These are phyloP conservation scores for Pseudeuparius sepicola DNA, from an alignment of 2,888 invertebrate genomes.

Conservation along the genomic window DNA sequence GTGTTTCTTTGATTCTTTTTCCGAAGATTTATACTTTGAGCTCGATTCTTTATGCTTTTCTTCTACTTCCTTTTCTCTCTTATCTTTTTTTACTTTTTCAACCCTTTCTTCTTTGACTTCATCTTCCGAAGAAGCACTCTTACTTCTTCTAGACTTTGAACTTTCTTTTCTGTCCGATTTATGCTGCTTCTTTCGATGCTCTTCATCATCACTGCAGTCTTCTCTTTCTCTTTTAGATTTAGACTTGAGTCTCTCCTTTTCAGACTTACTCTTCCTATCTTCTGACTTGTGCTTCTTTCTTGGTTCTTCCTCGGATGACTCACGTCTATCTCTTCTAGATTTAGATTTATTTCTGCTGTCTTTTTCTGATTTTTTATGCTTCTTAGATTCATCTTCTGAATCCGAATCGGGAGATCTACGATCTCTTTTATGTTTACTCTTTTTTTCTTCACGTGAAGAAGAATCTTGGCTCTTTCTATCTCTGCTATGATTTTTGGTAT, in stretches of 20 bases:
- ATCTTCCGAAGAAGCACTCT: conserved; percentile 5
- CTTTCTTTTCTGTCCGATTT: too few relatives aligned
- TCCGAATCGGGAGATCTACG: too few relatives aligned
- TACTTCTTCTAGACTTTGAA: too few relatives aligned
- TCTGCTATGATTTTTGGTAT: conserved; percentile 5
- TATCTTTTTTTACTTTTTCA: too few relatives aligned
- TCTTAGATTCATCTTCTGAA: too few relatives aligned
- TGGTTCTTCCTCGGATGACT: neutral
- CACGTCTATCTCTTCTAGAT: conserved; percentile 3
- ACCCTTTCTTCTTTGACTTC: conserved; percentile 17
- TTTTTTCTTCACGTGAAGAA: too few relatives aligned
- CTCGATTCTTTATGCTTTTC: conserved; percentile 11
- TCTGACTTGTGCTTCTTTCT: neutral
- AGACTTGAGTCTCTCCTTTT: neutral
- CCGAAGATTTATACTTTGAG: too few relatives aligned
- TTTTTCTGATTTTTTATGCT: neutral
- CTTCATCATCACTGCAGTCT: conserved; percentile 1
- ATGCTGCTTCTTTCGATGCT: too few relatives aligned
- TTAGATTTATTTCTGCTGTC: neutral
- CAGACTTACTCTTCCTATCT: conserved; percentile 1
- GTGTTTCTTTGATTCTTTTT: conserved; percentile 10
- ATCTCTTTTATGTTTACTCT: too few relatives aligned
- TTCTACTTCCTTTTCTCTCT: conserved; percentile 13
- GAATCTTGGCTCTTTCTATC: conserved; percentile 5
- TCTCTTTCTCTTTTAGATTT: conserved; percentile 6